Evolutionary conservation across 2,888 invertebrate genomes (phyloP).

Genomic region (Schizaphis graminum): DNA sequence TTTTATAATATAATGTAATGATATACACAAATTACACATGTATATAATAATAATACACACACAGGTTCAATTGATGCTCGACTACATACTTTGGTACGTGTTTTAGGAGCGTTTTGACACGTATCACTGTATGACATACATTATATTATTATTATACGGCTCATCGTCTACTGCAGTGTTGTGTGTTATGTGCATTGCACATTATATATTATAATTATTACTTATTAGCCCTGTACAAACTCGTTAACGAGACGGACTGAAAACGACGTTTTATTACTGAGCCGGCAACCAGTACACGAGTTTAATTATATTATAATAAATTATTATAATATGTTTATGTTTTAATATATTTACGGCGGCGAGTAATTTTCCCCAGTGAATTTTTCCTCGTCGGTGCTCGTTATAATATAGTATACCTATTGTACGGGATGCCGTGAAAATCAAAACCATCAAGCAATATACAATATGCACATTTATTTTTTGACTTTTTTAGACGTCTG

Average conservation of each 20-base stretch:
- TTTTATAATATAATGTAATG: background rate
- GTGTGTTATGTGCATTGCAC: background rate
- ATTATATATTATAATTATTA: background rate
- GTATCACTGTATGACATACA: background rate
- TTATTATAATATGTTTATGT: background rate
- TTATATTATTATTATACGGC: slow-evolving; percentile 1
- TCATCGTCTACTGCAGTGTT: background rate
- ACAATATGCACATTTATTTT: background rate
- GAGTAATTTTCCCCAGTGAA: background rate
- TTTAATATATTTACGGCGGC: background rate
- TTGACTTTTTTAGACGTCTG: background rate
- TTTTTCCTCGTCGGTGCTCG: background rate
- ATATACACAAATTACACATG: background rate
- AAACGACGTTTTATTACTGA: slow-evolving; percentile 20
- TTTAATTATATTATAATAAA: background rate
- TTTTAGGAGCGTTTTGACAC: slow-evolving; percentile 42
- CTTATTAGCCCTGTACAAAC: slow-evolving; percentile 4
- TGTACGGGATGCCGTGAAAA: background rate
- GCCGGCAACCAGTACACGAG: background rate
- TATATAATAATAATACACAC: too few relatives aligned
- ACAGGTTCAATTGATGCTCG: slow-evolving; percentile 13
- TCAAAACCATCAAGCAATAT: background rate
- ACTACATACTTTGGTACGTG: background rate
- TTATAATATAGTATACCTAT: too few relatives aligned
- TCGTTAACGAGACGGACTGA: slow-evolving; percentile 39